A percentile compares a stretch with the other conserved stretches of the same genome.
Conservation (phyloP, 2,113 vertebrate species). For the Hippopotamus amphibius region DNA sequence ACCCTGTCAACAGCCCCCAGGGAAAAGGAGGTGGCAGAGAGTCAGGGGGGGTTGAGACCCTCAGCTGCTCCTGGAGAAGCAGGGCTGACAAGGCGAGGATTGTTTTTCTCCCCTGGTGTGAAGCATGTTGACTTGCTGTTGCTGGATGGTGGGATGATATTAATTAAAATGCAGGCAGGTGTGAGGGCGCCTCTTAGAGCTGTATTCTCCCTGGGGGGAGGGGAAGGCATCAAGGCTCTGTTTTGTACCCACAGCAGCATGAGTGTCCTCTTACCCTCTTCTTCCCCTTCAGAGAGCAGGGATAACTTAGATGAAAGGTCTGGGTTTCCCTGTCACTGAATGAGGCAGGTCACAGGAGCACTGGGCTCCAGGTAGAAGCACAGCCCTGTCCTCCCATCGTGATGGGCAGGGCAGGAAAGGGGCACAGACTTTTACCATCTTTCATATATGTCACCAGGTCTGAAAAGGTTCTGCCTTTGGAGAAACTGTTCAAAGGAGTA, state of each 20-base stretch:
- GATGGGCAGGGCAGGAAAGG: neutral
- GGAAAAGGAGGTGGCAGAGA: conserved; percentile 86
- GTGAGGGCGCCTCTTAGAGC: conserved; percentile 75
- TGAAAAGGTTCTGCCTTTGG: neutral
- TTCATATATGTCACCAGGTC: neutral
- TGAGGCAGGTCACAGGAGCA: neutral
- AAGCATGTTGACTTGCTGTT: conserved; percentile 88
- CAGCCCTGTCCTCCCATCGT: neutral
- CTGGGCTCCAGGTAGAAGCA: neutral
- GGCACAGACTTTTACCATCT: neutral
- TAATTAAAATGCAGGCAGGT: conserved; percentile 90
- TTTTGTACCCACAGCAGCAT: conserved; percentile 19
- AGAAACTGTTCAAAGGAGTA: neutral
- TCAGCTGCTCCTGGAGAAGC: conserved; percentile 83
- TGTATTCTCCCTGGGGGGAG: neutral
- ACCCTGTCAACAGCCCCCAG: conserved; percentile 86
- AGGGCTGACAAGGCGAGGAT: conserved; percentile 89
- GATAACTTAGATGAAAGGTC: neutral
- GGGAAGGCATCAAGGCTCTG: neutral
- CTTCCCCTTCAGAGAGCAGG: neutral
- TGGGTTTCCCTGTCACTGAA: neutral
- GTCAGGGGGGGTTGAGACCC: conserved; percentile 86
- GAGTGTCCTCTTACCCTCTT: neutral
- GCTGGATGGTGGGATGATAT: conserved; percentile 88
- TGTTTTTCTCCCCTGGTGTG: conserved; percentile 87